Evolutionary conservation across 2,113 vertebrate species (phyloP).

Genomic region (Crotalus horridus): DNA sequence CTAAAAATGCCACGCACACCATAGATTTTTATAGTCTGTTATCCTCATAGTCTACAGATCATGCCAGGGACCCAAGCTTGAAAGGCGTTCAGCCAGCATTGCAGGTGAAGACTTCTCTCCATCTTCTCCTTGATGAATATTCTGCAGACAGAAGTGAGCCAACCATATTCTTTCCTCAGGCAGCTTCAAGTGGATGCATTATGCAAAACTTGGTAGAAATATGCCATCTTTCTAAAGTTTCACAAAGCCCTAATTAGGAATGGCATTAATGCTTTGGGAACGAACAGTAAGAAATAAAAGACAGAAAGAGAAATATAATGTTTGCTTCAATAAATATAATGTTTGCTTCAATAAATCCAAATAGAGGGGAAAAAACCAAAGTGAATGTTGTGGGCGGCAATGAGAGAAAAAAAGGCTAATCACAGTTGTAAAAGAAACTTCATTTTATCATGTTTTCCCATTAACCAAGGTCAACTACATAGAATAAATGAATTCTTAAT

Average conservation of each 20-base stretch:
- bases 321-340: not conserved
- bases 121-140: not conserved
- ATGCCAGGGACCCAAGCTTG: not conserved
- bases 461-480: not conserved
- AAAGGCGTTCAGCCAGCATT: not conserved
- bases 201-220: not conserved
- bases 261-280: not conserved
- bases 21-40: not conserved
- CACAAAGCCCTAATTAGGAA: not conserved
- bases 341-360: not conserved
- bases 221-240: not conserved
- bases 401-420: not conserved
- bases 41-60: not conserved
- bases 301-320: not conserved
- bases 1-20: not conserved
- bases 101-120: not conserved
- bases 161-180: not conserved
- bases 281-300: not conserved
- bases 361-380: not conserved
- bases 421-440: not conserved
- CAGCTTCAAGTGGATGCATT: not conserved
- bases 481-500: not conserved
- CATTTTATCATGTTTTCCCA: not conserved
- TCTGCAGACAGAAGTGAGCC: not conserved
- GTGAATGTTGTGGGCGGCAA: not conserved